Conservation (phyloP, 2,113 vertebrate genomes). For the Tapirus terrestris region DNA sequence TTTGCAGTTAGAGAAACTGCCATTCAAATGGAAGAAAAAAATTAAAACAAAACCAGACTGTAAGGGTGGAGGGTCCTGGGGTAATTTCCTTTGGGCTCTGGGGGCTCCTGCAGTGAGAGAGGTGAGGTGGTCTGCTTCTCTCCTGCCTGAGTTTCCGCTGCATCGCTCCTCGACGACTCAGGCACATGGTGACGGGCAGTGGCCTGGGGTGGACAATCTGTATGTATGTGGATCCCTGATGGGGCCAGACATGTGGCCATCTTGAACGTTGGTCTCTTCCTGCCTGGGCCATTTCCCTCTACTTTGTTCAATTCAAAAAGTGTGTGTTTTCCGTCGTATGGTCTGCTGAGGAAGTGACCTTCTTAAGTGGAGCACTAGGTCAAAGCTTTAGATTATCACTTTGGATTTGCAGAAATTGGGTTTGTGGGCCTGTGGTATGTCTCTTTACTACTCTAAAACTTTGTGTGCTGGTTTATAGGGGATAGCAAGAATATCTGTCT, state of each 20-base stretch:
- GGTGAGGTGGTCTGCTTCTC: background rate
- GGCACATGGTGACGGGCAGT: background rate
- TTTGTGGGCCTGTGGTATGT: background rate
- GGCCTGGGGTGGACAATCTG: background rate
- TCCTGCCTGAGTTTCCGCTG: background rate
- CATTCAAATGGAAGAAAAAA: background rate
- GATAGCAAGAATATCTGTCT: background rate
- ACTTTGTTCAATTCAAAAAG: background rate
- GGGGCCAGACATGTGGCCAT: background rate
- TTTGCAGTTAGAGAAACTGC: background rate
- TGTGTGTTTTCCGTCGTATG: background rate
- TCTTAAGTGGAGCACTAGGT: background rate
- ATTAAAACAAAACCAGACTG: rapidly evolving
- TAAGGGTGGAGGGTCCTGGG: background rate
- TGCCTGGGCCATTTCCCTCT: background rate
- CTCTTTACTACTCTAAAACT: background rate
- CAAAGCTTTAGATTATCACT: background rate
- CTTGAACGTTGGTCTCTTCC: background rate
- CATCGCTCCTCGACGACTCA: background rate
- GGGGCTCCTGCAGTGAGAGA: background rate
- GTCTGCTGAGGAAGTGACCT: background rate
- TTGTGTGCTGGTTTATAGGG: background rate
- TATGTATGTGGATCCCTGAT: background rate
- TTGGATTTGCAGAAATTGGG: background rate
- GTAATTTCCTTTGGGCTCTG: background rate